Base-by-base conservation (phyloP, 2,888 invertebrate species). In the Agrotis puta region DNA sequence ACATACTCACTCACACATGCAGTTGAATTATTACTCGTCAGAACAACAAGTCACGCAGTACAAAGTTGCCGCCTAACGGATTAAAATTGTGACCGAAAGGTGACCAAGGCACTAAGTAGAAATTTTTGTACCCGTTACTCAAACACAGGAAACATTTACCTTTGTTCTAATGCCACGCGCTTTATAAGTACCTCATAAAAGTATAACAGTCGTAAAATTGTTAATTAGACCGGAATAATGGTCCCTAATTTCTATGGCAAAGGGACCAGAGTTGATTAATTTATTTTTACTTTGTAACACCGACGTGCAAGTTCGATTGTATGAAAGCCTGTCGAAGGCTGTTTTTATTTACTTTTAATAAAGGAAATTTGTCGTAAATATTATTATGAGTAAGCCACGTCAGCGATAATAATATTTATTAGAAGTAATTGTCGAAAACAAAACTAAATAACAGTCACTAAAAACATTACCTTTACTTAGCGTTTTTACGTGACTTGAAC, bases 121-220 rank as follows among this genome's bases (percentile, higher is more conserved):
- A 91, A 90, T 92, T 90, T 93, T 92, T 91, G 92, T 93, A 90
- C 87, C 85, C 77, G 85, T 85, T 83, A 84, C 83, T 85, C 82
- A 86, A 89, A 88, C 89, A 89, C 92, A 92, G 93, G 93, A 94
- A 93, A 88, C 89, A 86, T 89, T 92, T 88, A 88, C 88, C 88
- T 90, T 91, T 91, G 90, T 92, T 90, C 86, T 89, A 90, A 89
- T 89, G 89, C 89, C 90, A 92, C 91, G 89, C 86, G 81, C 74
- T 85, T 81, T 75, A 77, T 84, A 85, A 88, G 84, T 85, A 82
- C 80, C 73, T 72, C 81, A 86, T 86, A 88, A 84, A 85, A 84
- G 69, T 63, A 71, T 74, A 70, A 74, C 57, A 77, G 67, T 85
- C 77, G 62, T 83, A 77, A 77, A 77, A 53, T 61, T 77, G 62